Percentiles rank a stretch among this genome's conserved stretches.
These are phyloP conservation scores for Xiphophorus hellerii DNA, from an alignment of 2,113 vertebrate genomes.

Conservation along the genomic window DNA sequence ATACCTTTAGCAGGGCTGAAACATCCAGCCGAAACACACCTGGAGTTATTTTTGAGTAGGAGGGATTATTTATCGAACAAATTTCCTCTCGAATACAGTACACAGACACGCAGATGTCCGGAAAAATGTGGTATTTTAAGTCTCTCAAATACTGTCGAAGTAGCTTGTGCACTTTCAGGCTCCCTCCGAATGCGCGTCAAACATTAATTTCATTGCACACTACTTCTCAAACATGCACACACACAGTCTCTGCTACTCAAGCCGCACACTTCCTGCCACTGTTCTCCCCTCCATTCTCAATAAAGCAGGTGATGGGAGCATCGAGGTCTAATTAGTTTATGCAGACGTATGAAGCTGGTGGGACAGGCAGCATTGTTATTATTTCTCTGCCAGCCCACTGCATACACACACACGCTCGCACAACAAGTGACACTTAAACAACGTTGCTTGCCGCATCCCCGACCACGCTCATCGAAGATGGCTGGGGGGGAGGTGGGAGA, in stretches of 20 bases:
- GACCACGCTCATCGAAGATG: constrained; percentile 57
- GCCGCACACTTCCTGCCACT: constrained; percentile 62
- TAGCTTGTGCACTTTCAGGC: constrained; percentile 32
- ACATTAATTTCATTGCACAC: constrained; percentile 53
- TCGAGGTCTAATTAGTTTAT: constrained; percentile 91
- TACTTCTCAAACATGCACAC: constrained; percentile 52
- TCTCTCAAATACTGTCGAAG: constrained; percentile 24
- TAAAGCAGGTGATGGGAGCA: constrained; percentile 81
- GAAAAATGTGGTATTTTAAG: constrained; percentile 19
- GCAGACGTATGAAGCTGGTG: constrained; percentile 87
- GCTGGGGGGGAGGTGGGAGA: constrained; percentile 43
- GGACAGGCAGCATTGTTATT: constrained; percentile 91
- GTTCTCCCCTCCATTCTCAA: constrained; percentile 75
- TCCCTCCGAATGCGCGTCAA: constrained; percentile 38
- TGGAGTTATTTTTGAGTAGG: constrained; percentile 27
- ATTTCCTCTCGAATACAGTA: constrained; percentile 10
- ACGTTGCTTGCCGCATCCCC: constrained; percentile 82
- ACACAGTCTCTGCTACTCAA: constrained; percentile 55
- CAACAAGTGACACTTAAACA: constrained; percentile 83
- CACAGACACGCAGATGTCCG: constrained; percentile 13
- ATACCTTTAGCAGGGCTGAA: constrained; percentile 20
- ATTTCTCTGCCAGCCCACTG: constrained; percentile 85
- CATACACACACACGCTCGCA: constrained; percentile 60
- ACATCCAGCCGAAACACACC: constrained; percentile 28
- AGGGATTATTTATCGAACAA: constrained; percentile 26